phyloP scores from a whole-genome alignment of 2,888 invertebrate species.

The Ophion slaviceki region DNA sequence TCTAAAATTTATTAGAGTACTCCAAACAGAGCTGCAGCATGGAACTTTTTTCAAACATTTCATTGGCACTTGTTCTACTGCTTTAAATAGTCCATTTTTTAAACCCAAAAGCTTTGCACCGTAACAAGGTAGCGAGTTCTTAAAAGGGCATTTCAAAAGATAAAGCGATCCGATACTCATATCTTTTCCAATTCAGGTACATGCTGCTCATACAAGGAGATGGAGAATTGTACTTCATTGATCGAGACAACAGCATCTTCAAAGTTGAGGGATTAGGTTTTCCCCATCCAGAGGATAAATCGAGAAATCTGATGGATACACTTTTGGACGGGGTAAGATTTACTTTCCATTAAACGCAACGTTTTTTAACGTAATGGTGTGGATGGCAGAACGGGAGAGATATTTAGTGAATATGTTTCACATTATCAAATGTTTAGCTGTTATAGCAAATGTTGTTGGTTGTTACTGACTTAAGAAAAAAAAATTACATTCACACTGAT shows the following conservation, averaged over 20 bases:
- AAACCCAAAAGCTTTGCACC: neutral
- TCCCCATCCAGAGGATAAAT: slow-evolving; percentile 89
- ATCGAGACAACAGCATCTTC: slow-evolving; percentile 97
- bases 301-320: slow-evolving; percentile 90
- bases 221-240: slow-evolving; percentile 95
- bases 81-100: neutral
- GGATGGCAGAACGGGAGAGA: too few relatives aligned
- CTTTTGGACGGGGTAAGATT: slow-evolving; percentile 94
- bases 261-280: slow-evolving; percentile 93
- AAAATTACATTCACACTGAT: too few relatives aligned
- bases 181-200: slow-evolving; percentile 86
- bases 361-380: neutral
- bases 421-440: too few relatives aligned
- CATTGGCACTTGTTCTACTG: neutral
- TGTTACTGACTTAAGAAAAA: too few relatives aligned
- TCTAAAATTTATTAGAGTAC: neutral
- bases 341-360: neutral
- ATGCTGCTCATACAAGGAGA: slow-evolving; percentile 97
- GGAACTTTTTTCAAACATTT: neutral
- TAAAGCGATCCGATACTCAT: slow-evolving; percentile 3
- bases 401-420: too few relatives aligned
- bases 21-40: neutral
- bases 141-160: neutral
- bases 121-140: neutral
- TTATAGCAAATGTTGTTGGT: too few relatives aligned